These are phyloP conservation scores for Dreissena rostriformis DNA, from an alignment of 1,140 invertebrate genomes.

Conservation along the genomic window DNA sequence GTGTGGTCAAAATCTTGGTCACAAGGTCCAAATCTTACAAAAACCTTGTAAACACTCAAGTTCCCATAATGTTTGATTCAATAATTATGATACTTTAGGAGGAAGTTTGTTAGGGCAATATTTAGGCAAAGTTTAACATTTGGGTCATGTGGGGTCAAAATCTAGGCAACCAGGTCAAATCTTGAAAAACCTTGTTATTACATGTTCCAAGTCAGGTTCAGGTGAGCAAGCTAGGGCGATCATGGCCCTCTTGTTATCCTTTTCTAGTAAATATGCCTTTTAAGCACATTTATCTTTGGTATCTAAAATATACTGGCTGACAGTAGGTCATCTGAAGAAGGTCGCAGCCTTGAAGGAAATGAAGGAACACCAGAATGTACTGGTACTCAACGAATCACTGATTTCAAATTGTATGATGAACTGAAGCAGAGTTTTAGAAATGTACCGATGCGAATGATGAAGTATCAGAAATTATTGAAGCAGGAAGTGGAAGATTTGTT, in stretches of 20 bases:
- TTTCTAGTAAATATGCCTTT: slow-evolving; percentile 69
- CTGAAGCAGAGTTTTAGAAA: slow-evolving; percentile 70
- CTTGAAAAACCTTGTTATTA: too few species aligned
- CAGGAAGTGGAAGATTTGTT: slow-evolving; percentile 64
- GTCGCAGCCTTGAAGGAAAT: slow-evolving; percentile 39
- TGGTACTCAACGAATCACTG: slow-evolving; percentile 58
- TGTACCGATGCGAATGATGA: slow-evolving; percentile 72
- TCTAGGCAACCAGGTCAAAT: too few species aligned
- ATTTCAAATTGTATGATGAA: slow-evolving; percentile 56
- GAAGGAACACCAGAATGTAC: slow-evolving; percentile 58
- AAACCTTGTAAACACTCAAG: too few species aligned
- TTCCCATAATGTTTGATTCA: too few species aligned
- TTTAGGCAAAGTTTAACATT: too few species aligned
- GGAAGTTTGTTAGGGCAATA: too few species aligned
- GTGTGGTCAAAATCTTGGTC: too few species aligned
- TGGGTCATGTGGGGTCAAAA: too few species aligned
- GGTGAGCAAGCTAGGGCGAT: too few species aligned
- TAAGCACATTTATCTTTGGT: slow-evolving; percentile 74
- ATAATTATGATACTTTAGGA: too few species aligned
- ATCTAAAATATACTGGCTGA: slow-evolving; percentile 68
- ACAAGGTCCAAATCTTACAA: too few species aligned
- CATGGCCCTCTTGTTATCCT: slow-evolving; percentile 78
- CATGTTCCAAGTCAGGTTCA: too few species aligned
- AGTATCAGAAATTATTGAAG: slow-evolving; percentile 71
- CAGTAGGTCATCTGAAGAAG: slow-evolving; percentile 49